Conservation (phyloP, 2,113 vertebrate species). For the Gallinago media region DNA sequence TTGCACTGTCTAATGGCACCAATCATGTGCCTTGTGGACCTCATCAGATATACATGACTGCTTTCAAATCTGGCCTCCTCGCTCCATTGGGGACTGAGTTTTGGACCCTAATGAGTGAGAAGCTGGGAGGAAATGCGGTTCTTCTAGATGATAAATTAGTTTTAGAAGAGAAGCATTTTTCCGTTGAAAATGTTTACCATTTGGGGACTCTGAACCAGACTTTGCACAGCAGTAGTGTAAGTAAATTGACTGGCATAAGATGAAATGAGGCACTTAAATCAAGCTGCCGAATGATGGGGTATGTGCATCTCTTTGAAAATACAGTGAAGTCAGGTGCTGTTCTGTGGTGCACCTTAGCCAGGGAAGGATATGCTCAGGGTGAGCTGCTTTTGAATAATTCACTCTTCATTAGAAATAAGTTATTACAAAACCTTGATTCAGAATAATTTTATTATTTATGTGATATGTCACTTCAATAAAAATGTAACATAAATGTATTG, state of each 20-base stretch:
- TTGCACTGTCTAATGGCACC: not conserved
- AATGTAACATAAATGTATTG: not conserved
- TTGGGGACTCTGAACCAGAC: not conserved
- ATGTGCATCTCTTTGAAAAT: not conserved
- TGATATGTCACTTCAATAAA: slow-evolving; percentile 29
- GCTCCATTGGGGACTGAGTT: not conserved
- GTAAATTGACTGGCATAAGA: not conserved
- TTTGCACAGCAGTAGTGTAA: not conserved
- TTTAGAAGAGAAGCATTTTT: slow-evolving; percentile 18
- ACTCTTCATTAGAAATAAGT: not conserved
- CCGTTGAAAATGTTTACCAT: not conserved
- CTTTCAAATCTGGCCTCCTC: slow-evolving; percentile 15
- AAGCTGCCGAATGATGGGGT: not conserved
- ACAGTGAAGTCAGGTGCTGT: not conserved
- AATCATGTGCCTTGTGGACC: not conserved
- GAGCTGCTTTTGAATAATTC: slow-evolving; percentile 25
- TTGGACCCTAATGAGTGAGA: slow-evolving; percentile 4
- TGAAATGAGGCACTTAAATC: not conserved
- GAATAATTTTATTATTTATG: slow-evolving; percentile 27
- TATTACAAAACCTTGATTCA: slow-evolving; percentile 13
- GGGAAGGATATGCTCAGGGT: not conserved
- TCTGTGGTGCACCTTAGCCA: not conserved
- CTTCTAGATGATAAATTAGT: slow-evolving; percentile 8
- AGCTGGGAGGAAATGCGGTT: not conserved
- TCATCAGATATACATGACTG: slow-evolving; percentile 32